These are phyloP conservation scores for Seriola aureovittata DNA, from an alignment of 2,113 vertebrate genomes.

Conservation along the genomic window DNA sequence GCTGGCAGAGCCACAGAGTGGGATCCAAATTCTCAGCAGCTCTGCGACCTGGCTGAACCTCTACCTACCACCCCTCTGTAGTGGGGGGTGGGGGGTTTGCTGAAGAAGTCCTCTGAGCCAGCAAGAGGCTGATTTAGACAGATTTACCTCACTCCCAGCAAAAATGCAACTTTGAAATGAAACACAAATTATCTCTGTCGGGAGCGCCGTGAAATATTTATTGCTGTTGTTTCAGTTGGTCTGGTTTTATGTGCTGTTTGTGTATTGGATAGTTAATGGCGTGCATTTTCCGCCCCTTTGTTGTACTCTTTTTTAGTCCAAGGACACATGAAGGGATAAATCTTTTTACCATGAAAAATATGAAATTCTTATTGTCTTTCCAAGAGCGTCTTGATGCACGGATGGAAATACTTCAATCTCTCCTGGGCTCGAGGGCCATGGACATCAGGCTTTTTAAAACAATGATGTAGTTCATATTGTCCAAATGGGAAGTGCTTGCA, in stretches of 20 bases:
- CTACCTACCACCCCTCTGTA: slow-evolving; percentile 48
- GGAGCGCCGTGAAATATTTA: slow-evolving; percentile 68
- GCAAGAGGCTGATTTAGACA: slow-evolving; percentile 53
- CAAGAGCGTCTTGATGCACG: slow-evolving; percentile 19
- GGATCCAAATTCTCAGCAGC: slow-evolving; percentile 69
- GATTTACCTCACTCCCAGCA: slow-evolving; percentile 56
- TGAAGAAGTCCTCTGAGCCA: slow-evolving; percentile 52
- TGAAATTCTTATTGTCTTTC: slow-evolving; percentile 42
- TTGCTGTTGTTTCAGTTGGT: slow-evolving; percentile 71
- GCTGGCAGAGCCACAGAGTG: slow-evolving; percentile 66
- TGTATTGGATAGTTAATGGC: slow-evolving; percentile 63
- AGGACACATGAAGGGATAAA: slow-evolving; percentile 63
- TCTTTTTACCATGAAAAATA: slow-evolving; percentile 52
- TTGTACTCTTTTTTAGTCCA: slow-evolving; percentile 32
- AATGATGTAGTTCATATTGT: slow-evolving; percentile 42
- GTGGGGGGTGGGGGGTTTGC: slow-evolving; percentile 11
- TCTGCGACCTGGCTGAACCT: slow-evolving; percentile 68
- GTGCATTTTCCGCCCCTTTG: slow-evolving; percentile 55
- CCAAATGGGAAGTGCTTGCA: slow-evolving; percentile 33
- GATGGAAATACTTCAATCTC: slow-evolving; percentile 38
- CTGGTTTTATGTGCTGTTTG: slow-evolving; percentile 72
- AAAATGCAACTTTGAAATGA: slow-evolving; percentile 69
- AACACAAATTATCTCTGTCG: slow-evolving; percentile 73
- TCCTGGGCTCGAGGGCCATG: slow-evolving; percentile 31
- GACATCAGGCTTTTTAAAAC: slow-evolving; percentile 45